A percentile compares a stretch with the other conserved stretches of the same genome.
These are phyloP conservation scores for Campoletis sonorensis DNA, from an alignment of 1,140 invertebrate species.

Conservation along the genomic window DNA sequence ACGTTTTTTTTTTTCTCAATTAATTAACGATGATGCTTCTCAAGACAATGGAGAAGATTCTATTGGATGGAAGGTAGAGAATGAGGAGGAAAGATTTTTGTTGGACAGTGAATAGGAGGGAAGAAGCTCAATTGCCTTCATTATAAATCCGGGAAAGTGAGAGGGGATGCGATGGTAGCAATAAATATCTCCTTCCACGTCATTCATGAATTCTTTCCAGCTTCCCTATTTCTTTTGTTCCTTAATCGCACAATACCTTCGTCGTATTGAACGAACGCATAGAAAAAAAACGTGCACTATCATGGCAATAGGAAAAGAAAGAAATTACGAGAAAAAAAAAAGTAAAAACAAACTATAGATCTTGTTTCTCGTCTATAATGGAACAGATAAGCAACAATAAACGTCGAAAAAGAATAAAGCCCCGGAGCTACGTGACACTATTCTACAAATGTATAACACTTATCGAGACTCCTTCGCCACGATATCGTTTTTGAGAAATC, in stretches of 20 bases:
- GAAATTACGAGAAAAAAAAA: neutral
- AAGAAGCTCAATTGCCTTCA: neutral
- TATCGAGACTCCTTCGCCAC: neutral
- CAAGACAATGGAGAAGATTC: neutral
- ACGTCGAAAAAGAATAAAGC: neutral
- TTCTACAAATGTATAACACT: neutral
- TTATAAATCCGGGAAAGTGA: constrained; percentile 1
- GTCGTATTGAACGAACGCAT: neutral
- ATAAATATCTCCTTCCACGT: too few species aligned
- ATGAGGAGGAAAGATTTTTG: neutral
- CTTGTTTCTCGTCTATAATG: neutral
- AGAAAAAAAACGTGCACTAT: neutral
- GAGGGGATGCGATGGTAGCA: neutral
- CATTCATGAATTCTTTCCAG: too few species aligned
- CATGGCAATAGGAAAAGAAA: neutral
- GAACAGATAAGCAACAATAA: neutral
- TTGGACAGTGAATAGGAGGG: neutral
- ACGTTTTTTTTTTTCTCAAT: neutral
- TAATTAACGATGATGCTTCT: constrained; percentile 4
- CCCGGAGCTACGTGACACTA: neutral
- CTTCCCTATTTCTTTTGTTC: neutral
- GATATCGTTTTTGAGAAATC: constrained; percentile 14
- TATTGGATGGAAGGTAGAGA: neutral
- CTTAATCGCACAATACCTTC: neutral
- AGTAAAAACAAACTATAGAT: too few species aligned